Base-by-base conservation (phyloP, 2,113 vertebrate species). In the Callopanchax toddi region DNA sequence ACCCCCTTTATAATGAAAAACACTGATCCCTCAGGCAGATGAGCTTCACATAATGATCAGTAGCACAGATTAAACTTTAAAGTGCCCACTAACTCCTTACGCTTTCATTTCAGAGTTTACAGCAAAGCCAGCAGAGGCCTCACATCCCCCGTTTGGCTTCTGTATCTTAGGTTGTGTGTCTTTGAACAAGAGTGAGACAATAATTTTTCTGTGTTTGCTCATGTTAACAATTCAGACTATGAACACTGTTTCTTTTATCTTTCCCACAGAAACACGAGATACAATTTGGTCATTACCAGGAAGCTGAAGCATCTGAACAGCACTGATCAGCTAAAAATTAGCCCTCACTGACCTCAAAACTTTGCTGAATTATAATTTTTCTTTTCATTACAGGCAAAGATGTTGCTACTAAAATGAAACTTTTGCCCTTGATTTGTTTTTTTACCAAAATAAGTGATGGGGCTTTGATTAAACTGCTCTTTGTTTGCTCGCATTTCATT, bases 41-140 rank as follows among this genome's bases (percentile, higher is more conserved):
- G 43, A 48, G 61, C 58, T 65, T 62, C 60, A 71, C 68, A 62
- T 66, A 49, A 17, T 71, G 75, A 89, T 90, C 89, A 85, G 75
- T 78, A 82, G 69, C 74, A 50, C 68, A 82, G 88, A 87, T 85
- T 83, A 87, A 81, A 86, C 70, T 73, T 51, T 42, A 81, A 78
- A 77, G 77, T 26, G 43, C 58, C n/a, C 17, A 43, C 50, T 67
- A 65, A 72, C 55, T 76, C 70, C 61, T 68, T 51, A 65, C 26
- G 10, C 61, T 69, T 81, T 76, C 26, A 66, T 67, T 76, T 76
- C 20, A 66, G 72, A 75, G 69, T 83, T 79, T 77, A 61, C 37
- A 60, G 65, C 20, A 34, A 40, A 45, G 60, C 63, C 45, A 51
- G 52, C 63, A 50, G 52, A 78, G 36, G 40, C 45, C 42, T 26